Conservation (phyloP, 92 coral and sea anemone genomes). For the Ricordea florida region DNA sequence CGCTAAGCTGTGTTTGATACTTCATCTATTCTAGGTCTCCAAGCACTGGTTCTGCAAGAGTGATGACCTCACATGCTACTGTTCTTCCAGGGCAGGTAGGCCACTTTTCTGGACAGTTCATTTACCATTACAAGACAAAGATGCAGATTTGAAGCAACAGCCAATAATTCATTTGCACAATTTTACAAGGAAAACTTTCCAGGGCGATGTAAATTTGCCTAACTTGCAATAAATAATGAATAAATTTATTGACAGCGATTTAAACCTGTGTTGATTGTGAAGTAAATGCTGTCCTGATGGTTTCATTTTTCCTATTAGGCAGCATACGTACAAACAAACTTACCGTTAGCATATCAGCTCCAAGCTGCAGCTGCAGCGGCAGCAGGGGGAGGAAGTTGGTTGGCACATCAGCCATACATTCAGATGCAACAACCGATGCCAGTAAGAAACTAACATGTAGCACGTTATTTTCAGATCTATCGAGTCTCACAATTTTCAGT, state of each 20-base stretch:
- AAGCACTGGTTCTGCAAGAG: constrained; percentile 42
- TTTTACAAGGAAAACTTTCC: no score
- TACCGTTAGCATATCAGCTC: constrained; percentile 51
- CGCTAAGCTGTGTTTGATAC: no score
- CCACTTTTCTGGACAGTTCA: not conserved
- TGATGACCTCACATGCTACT: constrained; percentile 75
- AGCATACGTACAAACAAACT: constrained; percentile 15
- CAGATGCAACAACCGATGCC: constrained; percentile 76
- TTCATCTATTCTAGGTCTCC: not conserved
- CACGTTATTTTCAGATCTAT: no score
- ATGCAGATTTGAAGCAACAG: no score
- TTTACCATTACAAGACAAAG: no score
- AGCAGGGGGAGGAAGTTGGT: constrained; percentile 65
- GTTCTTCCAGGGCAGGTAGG: constrained; percentile 86
- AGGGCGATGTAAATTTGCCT: no score
- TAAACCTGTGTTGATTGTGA: not conserved
- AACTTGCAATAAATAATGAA: not conserved
- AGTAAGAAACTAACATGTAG: constrained; percentile 4
- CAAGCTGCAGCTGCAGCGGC: constrained; percentile 57
- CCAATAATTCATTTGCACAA: no score
- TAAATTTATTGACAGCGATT: not conserved
- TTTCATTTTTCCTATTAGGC: not conserved
- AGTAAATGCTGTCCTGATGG: not conserved
- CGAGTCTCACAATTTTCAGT: no score
- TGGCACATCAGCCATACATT: constrained; percentile 81